phyloP scores from a whole-genome alignment of 2,888 invertebrate species.

The Nycteola revayana region DNA sequence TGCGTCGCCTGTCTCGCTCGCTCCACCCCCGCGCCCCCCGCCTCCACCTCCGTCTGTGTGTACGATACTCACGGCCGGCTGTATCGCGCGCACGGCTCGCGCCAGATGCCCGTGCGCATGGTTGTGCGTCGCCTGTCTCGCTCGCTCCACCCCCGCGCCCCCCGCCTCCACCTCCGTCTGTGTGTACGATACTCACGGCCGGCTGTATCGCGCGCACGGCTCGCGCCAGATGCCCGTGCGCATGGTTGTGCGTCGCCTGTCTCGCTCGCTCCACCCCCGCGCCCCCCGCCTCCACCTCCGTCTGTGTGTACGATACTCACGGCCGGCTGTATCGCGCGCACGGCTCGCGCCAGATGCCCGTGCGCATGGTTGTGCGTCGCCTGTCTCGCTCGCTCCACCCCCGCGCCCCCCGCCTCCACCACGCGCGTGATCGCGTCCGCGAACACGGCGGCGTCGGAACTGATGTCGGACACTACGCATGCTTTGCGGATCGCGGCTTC shows the following conservation, averaged over 20 bases:
- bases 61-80: slow-evolving; percentile 43
- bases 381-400: slow-evolving; percentile 46
- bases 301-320: slow-evolving; percentile 28
- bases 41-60: too few species aligned
- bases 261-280: slow-evolving; percentile 26
- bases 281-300: not conserved
- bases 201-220: slow-evolving; percentile 30
- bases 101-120: slow-evolving; percentile 31
- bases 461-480: slow-evolving; percentile 36
- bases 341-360: slow-evolving; percentile 39
- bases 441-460: slow-evolving; percentile 48
- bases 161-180: too few species aligned
- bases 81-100: slow-evolving; percentile 35
- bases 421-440: slow-evolving; percentile 63
- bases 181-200: slow-evolving; percentile 29
- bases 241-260: slow-evolving; percentile 6
- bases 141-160: too few species aligned
- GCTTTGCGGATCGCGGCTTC: slow-evolving; percentile 49
- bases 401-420: slow-evolving; percentile 59
- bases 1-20: too few species aligned
- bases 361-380: slow-evolving; percentile 11
- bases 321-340: slow-evolving; percentile 30
- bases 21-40: too few species aligned
- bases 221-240: slow-evolving; percentile 39
- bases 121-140: slow-evolving; percentile 8